A percentile compares a stretch with the other conserved stretches of the same genome.
These are phyloP conservation scores for Montipora capricornis DNA, from an alignment of 64 coral and sea anemone species.

Conservation along the genomic window DNA sequence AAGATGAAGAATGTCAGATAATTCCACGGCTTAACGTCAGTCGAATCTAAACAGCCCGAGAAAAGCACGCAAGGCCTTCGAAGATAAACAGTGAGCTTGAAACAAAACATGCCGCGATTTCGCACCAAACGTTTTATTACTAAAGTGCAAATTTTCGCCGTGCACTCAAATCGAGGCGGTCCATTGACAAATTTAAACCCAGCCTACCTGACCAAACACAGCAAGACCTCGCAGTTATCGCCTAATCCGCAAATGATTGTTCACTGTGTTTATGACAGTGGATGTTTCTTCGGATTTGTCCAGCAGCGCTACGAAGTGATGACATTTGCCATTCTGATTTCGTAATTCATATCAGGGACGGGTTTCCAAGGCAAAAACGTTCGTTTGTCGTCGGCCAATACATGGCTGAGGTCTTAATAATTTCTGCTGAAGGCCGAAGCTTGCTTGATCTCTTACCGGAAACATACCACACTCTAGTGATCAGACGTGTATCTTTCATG, in stretches of 20 bases:
- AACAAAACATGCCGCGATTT: neutral
- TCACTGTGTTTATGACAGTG: constrained; percentile 27
- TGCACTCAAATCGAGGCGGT: constrained; percentile 22
- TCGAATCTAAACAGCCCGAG: constrained; percentile 29
- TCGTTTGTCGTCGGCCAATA: neutral
- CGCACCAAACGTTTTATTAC: neutral
- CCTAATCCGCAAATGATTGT: constrained; percentile 63
- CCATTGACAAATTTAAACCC: constrained; percentile 24
- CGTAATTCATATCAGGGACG: neutral
- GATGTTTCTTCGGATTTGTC: neutral
- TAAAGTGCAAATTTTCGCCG: neutral
- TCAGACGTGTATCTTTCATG: constrained; percentile 76
- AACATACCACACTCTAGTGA: constrained; percentile 54
- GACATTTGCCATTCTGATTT: neutral
- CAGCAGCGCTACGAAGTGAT: neutral
- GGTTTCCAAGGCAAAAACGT: neutral
- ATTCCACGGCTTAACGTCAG: constrained; percentile 27
- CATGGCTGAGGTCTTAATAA: constrained; percentile 7
- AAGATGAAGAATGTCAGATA: constrained; percentile 34
- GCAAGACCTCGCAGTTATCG: constrained; percentile 56
- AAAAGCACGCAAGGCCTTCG: constrained; percentile 35
- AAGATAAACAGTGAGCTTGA: constrained; percentile 19
- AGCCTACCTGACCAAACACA: constrained; percentile 55
- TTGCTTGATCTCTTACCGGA: constrained; percentile 61
- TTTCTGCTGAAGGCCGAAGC: constrained; percentile 22